Conservation (phyloP, 2,113 vertebrate genomes). For the Oxygymnocypris stewartii region DNA sequence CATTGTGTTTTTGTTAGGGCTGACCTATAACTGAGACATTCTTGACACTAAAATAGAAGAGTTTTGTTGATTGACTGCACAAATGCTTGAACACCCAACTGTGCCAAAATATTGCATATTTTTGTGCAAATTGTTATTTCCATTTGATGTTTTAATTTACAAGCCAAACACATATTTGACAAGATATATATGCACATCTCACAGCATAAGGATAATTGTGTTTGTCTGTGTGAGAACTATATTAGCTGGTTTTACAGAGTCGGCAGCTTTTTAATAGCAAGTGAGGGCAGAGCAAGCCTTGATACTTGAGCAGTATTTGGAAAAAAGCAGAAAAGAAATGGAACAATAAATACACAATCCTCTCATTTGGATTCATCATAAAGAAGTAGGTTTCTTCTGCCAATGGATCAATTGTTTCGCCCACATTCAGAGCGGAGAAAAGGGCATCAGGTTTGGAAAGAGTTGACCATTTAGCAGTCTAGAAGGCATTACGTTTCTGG, state of each 20-base stretch:
- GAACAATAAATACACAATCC: neutral
- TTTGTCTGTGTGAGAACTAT: neutral
- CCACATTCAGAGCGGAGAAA: neutral
- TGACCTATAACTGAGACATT: neutral
- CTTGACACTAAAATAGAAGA: neutral
- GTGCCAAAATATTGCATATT: neutral
- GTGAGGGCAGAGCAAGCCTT: neutral
- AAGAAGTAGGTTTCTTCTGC: neutral
- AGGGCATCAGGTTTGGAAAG: constrained; percentile 7
- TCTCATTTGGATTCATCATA: neutral
- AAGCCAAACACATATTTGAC: neutral
- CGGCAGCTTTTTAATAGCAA: neutral
- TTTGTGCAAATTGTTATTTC: neutral
- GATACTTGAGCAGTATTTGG: neutral
- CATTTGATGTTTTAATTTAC: neutral
- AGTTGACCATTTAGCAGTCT: constrained; percentile 25
- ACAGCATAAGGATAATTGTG: neutral
- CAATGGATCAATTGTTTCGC: neutral
- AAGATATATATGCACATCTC: neutral
- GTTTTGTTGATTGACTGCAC: neutral
- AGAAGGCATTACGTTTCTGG: constrained; percentile 9
- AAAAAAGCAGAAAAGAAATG: neutral
- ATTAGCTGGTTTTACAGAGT: neutral
- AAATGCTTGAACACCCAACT: neutral
- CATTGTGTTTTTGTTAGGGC: neutral